Evolutionary conservation across 2,888 invertebrate genomes (phyloP).

Genomic region (Agrotis ipsilon): DNA sequence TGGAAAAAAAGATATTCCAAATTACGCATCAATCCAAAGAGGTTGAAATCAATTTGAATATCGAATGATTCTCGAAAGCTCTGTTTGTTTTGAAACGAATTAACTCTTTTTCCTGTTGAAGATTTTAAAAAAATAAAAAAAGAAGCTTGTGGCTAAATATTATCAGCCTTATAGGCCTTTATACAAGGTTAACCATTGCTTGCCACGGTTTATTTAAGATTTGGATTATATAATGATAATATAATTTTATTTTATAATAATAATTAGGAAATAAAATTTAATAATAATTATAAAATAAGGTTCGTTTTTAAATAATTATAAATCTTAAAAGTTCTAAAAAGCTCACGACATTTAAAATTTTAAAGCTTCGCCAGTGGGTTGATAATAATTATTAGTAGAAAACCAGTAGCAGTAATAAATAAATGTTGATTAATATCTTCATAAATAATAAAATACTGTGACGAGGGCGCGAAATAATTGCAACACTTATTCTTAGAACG

Average conservation of each 20-base stretch:
- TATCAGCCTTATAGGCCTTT: too few relatives aligned
- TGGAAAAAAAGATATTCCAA: slow-evolving; percentile 18
- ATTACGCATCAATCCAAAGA: slow-evolving; percentile 20
- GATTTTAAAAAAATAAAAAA: too few relatives aligned
- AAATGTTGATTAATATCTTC: neutral
- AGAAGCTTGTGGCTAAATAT: too few relatives aligned
- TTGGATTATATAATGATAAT: too few relatives aligned
- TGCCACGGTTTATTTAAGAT: too few relatives aligned
- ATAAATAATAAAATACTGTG: neutral
- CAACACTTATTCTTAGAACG: slow-evolving; percentile 3
- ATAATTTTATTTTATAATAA: too few relatives aligned
- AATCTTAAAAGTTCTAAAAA: neutral
- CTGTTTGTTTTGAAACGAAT: slow-evolving; percentile 11
- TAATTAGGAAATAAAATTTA: too few relatives aligned
- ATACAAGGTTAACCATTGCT: too few relatives aligned
- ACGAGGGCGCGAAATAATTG: slow-evolving; percentile 17
- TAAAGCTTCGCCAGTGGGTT: too few relatives aligned
- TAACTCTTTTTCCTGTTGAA: neutral
- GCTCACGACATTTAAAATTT: neutral
- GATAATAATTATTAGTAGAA: neutral
- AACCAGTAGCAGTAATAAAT: neutral
- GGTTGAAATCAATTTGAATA: slow-evolving; percentile 35
- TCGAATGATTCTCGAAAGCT: slow-evolving; percentile 27
- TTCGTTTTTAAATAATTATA: too few relatives aligned
- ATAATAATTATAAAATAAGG: too few relatives aligned